Conservation (phyloP, 2,888 invertebrate species). For the Epiblema foenella region DNA sequence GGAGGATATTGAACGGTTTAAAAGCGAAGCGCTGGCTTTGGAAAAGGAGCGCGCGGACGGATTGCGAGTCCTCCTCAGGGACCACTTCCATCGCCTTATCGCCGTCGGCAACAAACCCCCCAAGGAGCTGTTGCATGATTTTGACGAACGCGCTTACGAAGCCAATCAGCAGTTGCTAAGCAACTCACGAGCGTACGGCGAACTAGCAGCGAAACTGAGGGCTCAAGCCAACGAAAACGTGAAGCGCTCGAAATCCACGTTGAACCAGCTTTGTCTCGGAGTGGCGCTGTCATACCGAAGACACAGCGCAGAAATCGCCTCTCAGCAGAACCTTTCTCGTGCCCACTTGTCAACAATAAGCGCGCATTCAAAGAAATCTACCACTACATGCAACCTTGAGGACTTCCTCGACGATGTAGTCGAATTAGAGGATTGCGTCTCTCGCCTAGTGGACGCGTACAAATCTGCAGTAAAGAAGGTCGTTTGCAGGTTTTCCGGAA, state of each 20-base stretch:
- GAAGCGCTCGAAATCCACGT: slow-evolving; percentile 56
- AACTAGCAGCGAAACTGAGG: slow-evolving; percentile 65
- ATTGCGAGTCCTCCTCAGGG: slow-evolving; percentile 61
- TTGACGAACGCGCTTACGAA: slow-evolving; percentile 70
- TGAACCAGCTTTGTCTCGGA: slow-evolving; percentile 66
- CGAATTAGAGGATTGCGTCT: slow-evolving; percentile 58
- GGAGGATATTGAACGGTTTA: slow-evolving; percentile 60
- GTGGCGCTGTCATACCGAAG: slow-evolving; percentile 49
- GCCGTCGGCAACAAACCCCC: slow-evolving; percentile 63
- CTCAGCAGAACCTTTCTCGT: neutral
- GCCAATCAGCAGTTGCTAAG: slow-evolving; percentile 74
- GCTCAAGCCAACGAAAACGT: slow-evolving; percentile 61
- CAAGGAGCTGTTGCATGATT: slow-evolving; percentile 67
- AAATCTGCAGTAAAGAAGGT: slow-evolving; percentile 59
- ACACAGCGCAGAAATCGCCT: slow-evolving; percentile 42
- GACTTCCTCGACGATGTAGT: slow-evolving; percentile 51
- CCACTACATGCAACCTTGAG: slow-evolving; percentile 22
- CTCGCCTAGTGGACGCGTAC: slow-evolving; percentile 62
- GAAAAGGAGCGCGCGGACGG: slow-evolving; percentile 69
- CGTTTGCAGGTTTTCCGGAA: slow-evolving; percentile 58
- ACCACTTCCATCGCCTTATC: slow-evolving; percentile 65
- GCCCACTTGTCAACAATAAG: neutral
- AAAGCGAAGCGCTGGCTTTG: slow-evolving; percentile 59
- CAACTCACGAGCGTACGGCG: slow-evolving; percentile 67
- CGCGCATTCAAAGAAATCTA: slow-evolving; percentile 16